Base-by-base conservation (phyloP, 2,113 vertebrate genomes). In the Semicossyphus pulcher region DNA sequence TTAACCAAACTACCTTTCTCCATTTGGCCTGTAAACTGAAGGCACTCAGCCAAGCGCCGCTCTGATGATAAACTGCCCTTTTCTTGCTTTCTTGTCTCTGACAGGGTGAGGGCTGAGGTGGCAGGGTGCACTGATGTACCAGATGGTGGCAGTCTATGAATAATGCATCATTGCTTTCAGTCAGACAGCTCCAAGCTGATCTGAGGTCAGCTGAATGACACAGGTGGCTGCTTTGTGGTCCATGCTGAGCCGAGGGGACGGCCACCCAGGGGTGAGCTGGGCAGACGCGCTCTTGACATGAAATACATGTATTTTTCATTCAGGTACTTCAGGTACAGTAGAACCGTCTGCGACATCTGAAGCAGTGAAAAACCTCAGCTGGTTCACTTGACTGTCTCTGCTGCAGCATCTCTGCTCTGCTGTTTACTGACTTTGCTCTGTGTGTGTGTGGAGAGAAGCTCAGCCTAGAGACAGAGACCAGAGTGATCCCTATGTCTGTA, bases 101-200 rank as follows among this genome's bases (percentile, higher is more conserved):
- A 63, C 34, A 54, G 68, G 44, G n/a, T 28, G 67, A 51, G 21
- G 56, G 45, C 41, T 36, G 18, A 36, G 58, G 39, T 59, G 31
- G 41, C 58, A 56, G 23, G n/a, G 44, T 62, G 39, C n/a, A 1
- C 39, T 53, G 59, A 54, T 32, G 45, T n/a, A n/a, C 86, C 81
- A 88, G 74, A 79, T 84, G 78, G 75, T 76, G 53, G 53, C 52
- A 45, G 51, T 36, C 58, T 1, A 85, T 88, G 74, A 83, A 78
- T 88, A 83, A 88, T 86, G 44, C 75, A 84, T 49, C 39, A 4
- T 3, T 61, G 45, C 52, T 54, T 47, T 63, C 52, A 72, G 42
- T 42, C 39, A 56, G 64, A 74, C 78, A 76, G 72, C 56, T 58
- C 34, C 41, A 72, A 66, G 48, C 47, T 81, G 71, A 86, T 79